Conservation (phyloP, 2,888 invertebrate genomes). For the Itoplectis maculator region DNA sequence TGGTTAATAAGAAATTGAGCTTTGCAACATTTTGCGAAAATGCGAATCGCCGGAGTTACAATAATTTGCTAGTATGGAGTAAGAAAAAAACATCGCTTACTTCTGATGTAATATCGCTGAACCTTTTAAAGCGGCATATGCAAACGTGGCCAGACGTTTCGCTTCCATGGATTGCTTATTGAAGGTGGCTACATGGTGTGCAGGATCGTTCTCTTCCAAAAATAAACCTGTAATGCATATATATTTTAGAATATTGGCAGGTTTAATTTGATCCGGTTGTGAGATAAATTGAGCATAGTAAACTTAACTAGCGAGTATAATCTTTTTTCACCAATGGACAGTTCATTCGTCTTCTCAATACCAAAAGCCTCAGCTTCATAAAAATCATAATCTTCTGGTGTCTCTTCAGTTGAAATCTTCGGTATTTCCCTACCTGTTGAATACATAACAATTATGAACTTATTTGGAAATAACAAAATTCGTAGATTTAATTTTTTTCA, state of each 20-base stretch:
- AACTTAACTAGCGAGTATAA: too few relatives aligned
- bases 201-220: conserved; percentile 88
- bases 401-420: not conserved
- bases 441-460: too few relatives aligned
- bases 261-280: not conserved
- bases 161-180: conserved; percentile 89
- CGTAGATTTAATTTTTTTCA: too few relatives aligned
- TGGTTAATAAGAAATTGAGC: not conserved
- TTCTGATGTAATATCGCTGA: conserved; percentile 87
- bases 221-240: conserved; percentile 86
- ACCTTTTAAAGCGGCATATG: conserved; percentile 90
- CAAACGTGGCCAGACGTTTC: conserved; percentile 87
- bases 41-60: too few relatives aligned
- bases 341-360: conserved; percentile 88
- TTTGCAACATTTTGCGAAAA: too few relatives aligned
- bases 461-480: too few relatives aligned
- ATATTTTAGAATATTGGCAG: too few relatives aligned
- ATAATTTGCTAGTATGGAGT: not conserved
- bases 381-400: conserved; percentile 84
- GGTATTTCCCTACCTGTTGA: too few relatives aligned
- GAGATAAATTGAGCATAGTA: too few relatives aligned
- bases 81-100: conserved; percentile 84
- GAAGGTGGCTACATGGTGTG: conserved; percentile 89
- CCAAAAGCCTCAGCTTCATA: conserved; percentile 89
- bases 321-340: conserved; percentile 79